Evolutionary conservation across 2,888 invertebrate genomes (phyloP).

Genomic region (Pocota personata): DNA sequence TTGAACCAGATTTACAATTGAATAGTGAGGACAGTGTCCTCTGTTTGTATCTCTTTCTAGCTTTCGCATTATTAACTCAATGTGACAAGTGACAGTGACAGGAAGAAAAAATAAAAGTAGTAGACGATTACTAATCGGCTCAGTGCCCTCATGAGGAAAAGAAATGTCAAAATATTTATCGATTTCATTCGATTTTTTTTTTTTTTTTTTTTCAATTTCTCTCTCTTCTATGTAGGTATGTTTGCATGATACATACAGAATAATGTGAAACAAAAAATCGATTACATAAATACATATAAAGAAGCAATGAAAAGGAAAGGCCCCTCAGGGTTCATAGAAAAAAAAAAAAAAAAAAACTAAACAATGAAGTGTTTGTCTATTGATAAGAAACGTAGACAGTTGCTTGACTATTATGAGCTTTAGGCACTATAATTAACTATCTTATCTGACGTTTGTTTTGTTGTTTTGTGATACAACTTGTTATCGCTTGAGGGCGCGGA

Average conservation of each 20-base stretch:
- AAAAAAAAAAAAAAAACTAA: background rate
- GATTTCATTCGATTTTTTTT: background rate
- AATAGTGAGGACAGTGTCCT: constrained; percentile 1
- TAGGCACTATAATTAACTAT: constrained; percentile 23
- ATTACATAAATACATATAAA: constrained; percentile 1
- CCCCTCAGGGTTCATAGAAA: background rate
- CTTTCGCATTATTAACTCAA: background rate
- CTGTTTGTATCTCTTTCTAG: background rate
- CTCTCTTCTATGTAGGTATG: background rate
- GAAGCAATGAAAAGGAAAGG: constrained; percentile 9
- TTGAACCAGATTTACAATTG: constrained; percentile 9
- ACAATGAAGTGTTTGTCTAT: constrained; percentile 6
- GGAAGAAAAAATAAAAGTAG: background rate
- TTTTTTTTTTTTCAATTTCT: no score
- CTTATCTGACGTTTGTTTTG: constrained; percentile 37
- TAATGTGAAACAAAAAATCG: background rate
- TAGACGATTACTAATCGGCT: background rate
- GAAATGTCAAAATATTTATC: constrained; percentile 27
- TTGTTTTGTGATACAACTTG: background rate
- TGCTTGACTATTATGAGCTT: constrained; percentile 8
- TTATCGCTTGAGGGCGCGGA: background rate
- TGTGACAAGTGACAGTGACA: constrained; percentile 3
- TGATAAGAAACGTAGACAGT: constrained; percentile 9
- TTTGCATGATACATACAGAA: background rate
- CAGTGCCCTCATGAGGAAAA: background rate